Evolutionary conservation across 2,888 invertebrate genomes (phyloP), one percentile per base, ranked within the genome.

Genomic region (Silvanus unidentatus): DNA sequence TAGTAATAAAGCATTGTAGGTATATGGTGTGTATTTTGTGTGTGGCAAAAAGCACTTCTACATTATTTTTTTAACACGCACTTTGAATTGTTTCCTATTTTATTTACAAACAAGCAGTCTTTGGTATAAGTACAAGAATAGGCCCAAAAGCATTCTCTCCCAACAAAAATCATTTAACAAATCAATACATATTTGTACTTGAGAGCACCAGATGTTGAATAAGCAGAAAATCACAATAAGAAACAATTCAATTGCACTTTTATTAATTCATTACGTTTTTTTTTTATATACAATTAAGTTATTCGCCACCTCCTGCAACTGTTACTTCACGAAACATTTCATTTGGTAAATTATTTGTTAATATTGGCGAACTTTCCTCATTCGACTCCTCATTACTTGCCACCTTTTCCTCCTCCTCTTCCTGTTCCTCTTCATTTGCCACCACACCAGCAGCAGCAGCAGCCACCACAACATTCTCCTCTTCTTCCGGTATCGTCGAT

Each of bases 321-420:
- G 76, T 71, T 35, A 77, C 76, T 62, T 77, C 76, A 43, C 76
- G 68, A 44, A 48, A 50, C 68, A 73, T 74, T 52, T 74, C 73
- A 35, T 67, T 63, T 30, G 69, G 60, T n/a, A 39, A 15, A 16
- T 45, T 22, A 48, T 72, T 68, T 34, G 71, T 64, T 39, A 69
- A 73, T 40, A 69, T 66, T 10, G 71, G 72, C 46, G 69, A 66
- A 62, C 71, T 75, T 50, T 70, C 70, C 44, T 70, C 67, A 16
- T 57, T 56, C 15, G 59, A 63, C 40, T 60, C 36, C 59, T 55
- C 58, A 4, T 57, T 55, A 15, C 44, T 45, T 9, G 53, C 44
- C n/a, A 55, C 41, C 14, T 43, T 51, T 46, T 64, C 64, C 29
- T 61, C 59, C 1, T 62, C 51, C 50, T 62, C 65, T 10, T 56